Evolutionary conservation across 2,113 vertebrate species (phyloP), one percentile per base, ranked within the genome.

Genomic region (Geococcyx californianus): DNA sequence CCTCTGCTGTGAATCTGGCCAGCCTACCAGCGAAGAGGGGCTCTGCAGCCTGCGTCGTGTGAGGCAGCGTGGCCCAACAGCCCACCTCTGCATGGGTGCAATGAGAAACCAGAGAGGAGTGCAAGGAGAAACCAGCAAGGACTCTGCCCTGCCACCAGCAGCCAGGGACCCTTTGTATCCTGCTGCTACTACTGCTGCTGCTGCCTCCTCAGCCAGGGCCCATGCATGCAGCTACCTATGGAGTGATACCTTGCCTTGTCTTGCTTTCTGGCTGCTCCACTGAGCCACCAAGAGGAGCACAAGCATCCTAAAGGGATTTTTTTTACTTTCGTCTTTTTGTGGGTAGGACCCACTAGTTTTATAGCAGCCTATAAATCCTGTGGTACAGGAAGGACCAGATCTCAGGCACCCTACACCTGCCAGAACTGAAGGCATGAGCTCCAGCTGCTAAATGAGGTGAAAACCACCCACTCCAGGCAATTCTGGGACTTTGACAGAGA

Each of bases 11-110:
- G 59, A 29, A 28, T 36, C 59, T 44, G 11, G 49, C 52, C 1
- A 1, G 21, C 14, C 24, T 47, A 42, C 67, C 0, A 2, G 34
- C n/a, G 47, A 55, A 47, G 25, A 8, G 6, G 12, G 10, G 11
- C 17, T 31, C 2, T 8, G n/a, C 72, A 62, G 34, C 29, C 13
- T 13, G 20, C 15, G 26, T 18, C 1, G 0, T 13, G 29, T 24
- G 28, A 70, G 40, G 31, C 28, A 90, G 9, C 2, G 1, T 3
- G 23, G 33, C 25, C 87, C 64, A 45, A 3, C 8, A 45, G 10
- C 21, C 18, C 64, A 47, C 13, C 9, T 58, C 36, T 47, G 58
- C 1, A 0, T 3, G 1, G 1, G 4, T 36, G 54, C 3, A 1
- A 79, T 74, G 47, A 82, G 38, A 38, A 29, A 16, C 23, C 47